A percentile compares a stretch with the other conserved stretches of the same genome.
phyloP scores from a whole-genome alignment of 2,797 vertebrate species.

The Platyrinchus mystaceus region DNA sequence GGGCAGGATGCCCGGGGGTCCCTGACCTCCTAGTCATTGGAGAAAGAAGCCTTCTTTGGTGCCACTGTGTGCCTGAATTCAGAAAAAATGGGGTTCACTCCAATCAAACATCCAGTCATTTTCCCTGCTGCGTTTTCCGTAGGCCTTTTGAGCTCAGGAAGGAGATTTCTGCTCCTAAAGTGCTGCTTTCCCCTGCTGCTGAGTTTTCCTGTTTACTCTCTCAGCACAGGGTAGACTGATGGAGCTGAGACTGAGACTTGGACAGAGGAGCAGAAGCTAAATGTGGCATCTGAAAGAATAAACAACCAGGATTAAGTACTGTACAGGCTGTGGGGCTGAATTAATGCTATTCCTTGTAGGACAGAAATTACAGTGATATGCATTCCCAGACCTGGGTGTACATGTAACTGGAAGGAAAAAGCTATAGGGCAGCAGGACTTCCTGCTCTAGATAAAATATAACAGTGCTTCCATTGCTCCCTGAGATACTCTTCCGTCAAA shows the following conservation, averaged over 20 bases:
- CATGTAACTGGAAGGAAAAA: neutral
- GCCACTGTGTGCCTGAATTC: neutral
- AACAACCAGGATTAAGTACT: neutral
- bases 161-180: neutral
- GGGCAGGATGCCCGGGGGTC: neutral
- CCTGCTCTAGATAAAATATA: neutral
- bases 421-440: neutral
- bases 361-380: neutral
- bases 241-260: neutral
- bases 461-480: neutral
- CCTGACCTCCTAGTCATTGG: neutral
- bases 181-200: neutral
- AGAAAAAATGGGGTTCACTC: neutral
- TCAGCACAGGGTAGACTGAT: neutral
- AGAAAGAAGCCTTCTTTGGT: neutral
- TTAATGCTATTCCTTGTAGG: neutral
- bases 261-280: neutral
- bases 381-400: neutral
- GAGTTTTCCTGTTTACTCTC: neutral
- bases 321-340: neutral
- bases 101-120: neutral
- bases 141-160: neutral
- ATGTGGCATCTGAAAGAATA: neutral
- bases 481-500: neutral
- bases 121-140: neutral